Conservation (phyloP, 2,113 vertebrate genomes). For the Glaucidium brasilianum region DNA sequence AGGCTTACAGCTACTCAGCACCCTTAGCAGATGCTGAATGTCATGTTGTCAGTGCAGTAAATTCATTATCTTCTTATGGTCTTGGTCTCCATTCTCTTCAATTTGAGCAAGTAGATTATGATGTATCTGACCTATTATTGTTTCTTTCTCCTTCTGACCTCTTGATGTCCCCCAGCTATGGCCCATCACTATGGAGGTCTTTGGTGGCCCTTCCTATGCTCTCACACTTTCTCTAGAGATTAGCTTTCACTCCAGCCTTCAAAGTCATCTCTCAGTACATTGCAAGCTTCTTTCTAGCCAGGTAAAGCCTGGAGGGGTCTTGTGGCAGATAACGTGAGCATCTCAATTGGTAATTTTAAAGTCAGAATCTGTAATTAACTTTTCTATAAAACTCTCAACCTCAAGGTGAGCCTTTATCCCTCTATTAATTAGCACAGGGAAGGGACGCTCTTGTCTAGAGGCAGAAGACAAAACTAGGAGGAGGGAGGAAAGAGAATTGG, state of each 20-base stretch:
- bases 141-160: not conserved
- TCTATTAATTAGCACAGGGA: conserved; percentile 7
- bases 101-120: not conserved
- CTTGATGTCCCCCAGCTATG: not conserved
- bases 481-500: not conserved
- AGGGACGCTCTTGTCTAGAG: not conserved
- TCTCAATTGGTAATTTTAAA: not conserved
- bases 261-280: not conserved
- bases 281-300: not conserved
- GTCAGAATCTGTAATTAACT: conserved; percentile 63
- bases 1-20: not conserved
- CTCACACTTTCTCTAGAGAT: not conserved
- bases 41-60: not conserved
- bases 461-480: not conserved
- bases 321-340: conserved; percentile 2
- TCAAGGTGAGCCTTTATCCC: not conserved
- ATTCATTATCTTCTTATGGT: not conserved
- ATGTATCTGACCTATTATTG: not conserved
- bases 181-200: not conserved
- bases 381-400: conserved; percentile 30
- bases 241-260: not conserved
- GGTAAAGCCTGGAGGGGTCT: not conserved
- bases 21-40: not conserved
- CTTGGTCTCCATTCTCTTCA: not conserved
- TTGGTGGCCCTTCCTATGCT: not conserved